Evolutionary conservation across 2,113 vertebrate genomes (phyloP).

Genomic region (Aptenodytes patagonicus): DNA sequence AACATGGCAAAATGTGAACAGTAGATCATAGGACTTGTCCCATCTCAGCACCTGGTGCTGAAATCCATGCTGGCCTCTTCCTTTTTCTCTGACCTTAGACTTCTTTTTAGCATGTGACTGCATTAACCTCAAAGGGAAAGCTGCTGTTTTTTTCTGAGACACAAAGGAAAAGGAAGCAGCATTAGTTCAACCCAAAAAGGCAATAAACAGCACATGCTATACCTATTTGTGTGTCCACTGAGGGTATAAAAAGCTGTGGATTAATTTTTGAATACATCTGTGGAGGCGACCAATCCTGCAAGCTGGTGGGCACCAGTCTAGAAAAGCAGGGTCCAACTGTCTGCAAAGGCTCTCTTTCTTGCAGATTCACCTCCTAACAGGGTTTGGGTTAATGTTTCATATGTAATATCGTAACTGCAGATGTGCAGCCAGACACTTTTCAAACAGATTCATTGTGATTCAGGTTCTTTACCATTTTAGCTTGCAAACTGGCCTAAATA

Average conservation of each 20-base stretch:
- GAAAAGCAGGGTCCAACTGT: not conserved
- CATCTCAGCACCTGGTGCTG: not conserved
- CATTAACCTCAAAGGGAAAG: not conserved
- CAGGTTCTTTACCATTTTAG: not conserved
- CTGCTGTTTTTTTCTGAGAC: not conserved
- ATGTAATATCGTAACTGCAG: accelerated
- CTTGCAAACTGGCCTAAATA: not conserved
- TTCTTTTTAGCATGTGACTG: not conserved
- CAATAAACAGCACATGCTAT: not conserved
- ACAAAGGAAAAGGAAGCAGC: not conserved
- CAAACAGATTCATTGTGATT: not conserved
- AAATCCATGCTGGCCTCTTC: not conserved
- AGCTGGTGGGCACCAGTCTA: not conserved
- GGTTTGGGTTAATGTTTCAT: not conserved
- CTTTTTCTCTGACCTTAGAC: not conserved
- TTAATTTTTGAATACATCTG: not conserved
- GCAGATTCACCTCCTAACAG: not conserved
- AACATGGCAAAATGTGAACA: not conserved
- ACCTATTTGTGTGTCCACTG: not conserved
- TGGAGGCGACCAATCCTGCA: not conserved
- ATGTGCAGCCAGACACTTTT: not conserved
- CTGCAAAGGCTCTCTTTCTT: not conserved
- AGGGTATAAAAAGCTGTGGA: not conserved
- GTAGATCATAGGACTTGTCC: not conserved
- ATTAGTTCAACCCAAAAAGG: not conserved